Conservation (phyloP, 1,140 invertebrate species). For the Heliconius hermathena region DNA sequence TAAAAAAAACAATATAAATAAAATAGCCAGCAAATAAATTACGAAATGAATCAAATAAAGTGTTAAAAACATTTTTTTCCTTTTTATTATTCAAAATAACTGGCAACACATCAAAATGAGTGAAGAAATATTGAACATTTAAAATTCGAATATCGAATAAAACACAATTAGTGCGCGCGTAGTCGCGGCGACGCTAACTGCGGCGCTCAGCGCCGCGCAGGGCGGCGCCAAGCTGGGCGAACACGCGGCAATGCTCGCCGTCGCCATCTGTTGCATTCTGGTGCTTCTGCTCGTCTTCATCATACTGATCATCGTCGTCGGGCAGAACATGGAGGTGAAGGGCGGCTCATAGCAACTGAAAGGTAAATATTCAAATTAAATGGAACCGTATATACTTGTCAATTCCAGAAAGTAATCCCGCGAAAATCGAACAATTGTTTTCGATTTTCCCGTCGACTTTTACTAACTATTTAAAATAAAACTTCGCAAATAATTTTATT, state of each 20-base stretch:
- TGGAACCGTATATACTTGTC: not conserved
- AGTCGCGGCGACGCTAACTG: constrained; percentile 57
- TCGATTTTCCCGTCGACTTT: too few relatives aligned
- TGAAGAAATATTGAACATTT: constrained; percentile 13
- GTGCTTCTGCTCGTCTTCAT: constrained; percentile 89
- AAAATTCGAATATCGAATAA: not conserved
- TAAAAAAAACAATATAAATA: not conserved
- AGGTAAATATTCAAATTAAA: constrained; percentile 48
- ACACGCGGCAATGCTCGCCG: constrained; percentile 86
- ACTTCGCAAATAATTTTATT: too few relatives aligned
- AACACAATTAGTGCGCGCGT: constrained; percentile 58
- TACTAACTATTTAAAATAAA: too few relatives aligned
- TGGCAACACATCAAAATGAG: constrained; percentile 17
- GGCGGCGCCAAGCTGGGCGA: constrained; percentile 78
- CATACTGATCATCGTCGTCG: constrained; percentile 89
- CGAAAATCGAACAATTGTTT: too few relatives aligned
- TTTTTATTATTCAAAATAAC: not conserved
- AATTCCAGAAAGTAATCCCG: too few relatives aligned
- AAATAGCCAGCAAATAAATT: not conserved
- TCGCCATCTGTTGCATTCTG: constrained; percentile 89
- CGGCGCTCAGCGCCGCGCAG: constrained; percentile 63
- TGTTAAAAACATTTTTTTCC: constrained; percentile 14
- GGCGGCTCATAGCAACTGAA: constrained; percentile 76
- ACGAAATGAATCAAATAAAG: constrained; percentile 8
- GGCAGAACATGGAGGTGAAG: constrained; percentile 85